Percentiles rank a stretch among this genome's conserved stretches.
These are phyloP conservation scores for Colinus virginianus DNA, from an alignment of 2,113 vertebrate genomes.

Conservation along the genomic window DNA sequence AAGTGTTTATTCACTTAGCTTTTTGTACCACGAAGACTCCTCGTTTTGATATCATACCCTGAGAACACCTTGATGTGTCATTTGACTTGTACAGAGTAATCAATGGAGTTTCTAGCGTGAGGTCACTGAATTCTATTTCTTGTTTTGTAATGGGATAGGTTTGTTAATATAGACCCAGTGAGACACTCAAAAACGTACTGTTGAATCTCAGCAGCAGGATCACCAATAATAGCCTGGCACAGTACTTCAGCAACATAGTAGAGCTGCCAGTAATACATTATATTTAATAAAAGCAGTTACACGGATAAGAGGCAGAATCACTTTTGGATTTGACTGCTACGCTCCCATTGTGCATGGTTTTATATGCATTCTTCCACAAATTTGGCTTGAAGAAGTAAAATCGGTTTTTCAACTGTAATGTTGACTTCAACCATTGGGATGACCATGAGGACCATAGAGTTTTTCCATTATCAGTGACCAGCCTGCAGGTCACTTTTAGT, in stretches of 20 bases:
- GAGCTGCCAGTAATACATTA: background rate
- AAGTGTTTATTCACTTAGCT: background rate
- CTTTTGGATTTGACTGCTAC: background rate
- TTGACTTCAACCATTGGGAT: background rate
- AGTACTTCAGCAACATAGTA: background rate
- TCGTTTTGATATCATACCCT: background rate
- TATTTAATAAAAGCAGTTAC: background rate
- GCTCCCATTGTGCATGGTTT: background rate
- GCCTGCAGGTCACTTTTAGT: background rate
- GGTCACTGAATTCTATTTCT: background rate
- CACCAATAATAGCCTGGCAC: background rate
- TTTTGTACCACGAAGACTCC: background rate
- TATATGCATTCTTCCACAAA: background rate
- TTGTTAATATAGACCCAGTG: background rate
- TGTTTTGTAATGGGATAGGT: background rate
- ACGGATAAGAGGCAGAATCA: background rate
- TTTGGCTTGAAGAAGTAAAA: background rate
- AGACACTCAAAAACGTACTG: background rate
- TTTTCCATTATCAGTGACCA: background rate
- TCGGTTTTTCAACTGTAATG: background rate
- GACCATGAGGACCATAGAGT: background rate
- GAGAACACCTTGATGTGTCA: background rate
- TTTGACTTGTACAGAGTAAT: background rate
- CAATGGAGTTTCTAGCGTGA: background rate
- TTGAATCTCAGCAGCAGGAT: background rate